Evolutionary conservation across 2,888 invertebrate species (phyloP), one percentile per base, ranked within the genome.

Genomic region (Corythucha ciliata): DNA sequence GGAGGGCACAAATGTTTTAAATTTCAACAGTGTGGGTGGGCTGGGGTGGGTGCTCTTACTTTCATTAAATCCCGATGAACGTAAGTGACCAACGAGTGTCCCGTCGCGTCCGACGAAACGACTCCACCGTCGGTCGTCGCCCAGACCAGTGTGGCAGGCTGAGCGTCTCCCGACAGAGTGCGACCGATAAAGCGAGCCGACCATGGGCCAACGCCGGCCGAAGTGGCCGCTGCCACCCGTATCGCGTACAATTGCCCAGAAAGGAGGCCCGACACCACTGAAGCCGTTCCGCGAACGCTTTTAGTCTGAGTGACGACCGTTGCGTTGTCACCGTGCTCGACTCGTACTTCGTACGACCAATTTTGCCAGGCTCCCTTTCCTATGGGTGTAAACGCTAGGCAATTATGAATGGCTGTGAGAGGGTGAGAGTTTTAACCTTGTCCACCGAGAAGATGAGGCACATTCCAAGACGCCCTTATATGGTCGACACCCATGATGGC

Each of bases 381-480:
- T 76, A 59, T 57, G 52, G 59, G 14, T 12, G 12, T 37, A 7
- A 12, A 16, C 10, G 14, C 8, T 37, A 37, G 14, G 8, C 37
- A 16, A 12, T 12, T 10, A 12, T 41, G 18, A 10, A 8, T 41
- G 8, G 8, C 7, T 7, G 7, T 21, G 8, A 10, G 16, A 36
- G 16, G 18, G 22, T 21, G 24, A 8, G 18, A 44, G 7, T 8
- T 6, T 8, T 39, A 36, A 62, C 83, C 81, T 67, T 89, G 87
- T 29, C 79, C 79, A 0, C 80, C 80, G 44, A 87, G 65, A 22
- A 83, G 69, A 67, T 83, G 81, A 0, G 93, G 92, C 1, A 79
- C 74, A 21, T 79, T 75, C 93, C 93, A 94, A 1, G 79, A 77
- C 0, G 88, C 79, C 64, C 83, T 82, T 0, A 88, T 89, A 29